Conservation (phyloP, 2,797 vertebrate genomes). For the Allobates femoralis region DNA sequence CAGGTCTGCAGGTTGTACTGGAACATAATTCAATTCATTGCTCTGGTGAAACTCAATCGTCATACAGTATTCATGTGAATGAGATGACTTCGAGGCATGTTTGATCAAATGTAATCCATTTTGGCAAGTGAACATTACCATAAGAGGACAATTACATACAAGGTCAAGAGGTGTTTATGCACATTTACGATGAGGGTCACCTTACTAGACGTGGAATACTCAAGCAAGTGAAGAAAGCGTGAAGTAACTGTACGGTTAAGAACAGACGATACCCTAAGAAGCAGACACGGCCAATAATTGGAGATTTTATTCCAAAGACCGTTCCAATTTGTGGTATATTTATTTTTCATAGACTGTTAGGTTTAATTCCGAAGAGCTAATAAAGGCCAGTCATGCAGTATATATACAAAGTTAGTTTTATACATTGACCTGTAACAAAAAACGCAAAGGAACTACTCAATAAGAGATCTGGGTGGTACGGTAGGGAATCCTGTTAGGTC, state of each 20-base stretch:
- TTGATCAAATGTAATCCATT: conserved; percentile 49
- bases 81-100: conserved; percentile 53
- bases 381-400: conserved; percentile 43
- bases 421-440: conserved; percentile 42
- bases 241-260: background rate
- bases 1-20: conserved; percentile 29
- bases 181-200: conserved; percentile 31
- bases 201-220: conserved; percentile 26
- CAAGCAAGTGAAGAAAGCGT: background rate
- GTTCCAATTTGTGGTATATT: conserved; percentile 49
- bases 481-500: conserved; percentile 28
- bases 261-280: background rate
- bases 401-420: conserved; percentile 42
- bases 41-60: conserved; percentile 51
- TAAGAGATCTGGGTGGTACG: conserved; percentile 40
- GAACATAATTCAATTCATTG: conserved; percentile 49
- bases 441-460: conserved; percentile 43
- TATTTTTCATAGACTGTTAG: conserved; percentile 52
- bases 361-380: conserved; percentile 49
- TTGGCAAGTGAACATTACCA: conserved; percentile 49
- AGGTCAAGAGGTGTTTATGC: conserved; percentile 57
- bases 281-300: conserved; percentile 12
- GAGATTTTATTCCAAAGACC: conserved; percentile 36
- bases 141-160: conserved; percentile 51
- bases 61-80: conserved; percentile 45